Conservation (phyloP, 2,888 invertebrate species). For the Yponomeuta cagnagella region DNA sequence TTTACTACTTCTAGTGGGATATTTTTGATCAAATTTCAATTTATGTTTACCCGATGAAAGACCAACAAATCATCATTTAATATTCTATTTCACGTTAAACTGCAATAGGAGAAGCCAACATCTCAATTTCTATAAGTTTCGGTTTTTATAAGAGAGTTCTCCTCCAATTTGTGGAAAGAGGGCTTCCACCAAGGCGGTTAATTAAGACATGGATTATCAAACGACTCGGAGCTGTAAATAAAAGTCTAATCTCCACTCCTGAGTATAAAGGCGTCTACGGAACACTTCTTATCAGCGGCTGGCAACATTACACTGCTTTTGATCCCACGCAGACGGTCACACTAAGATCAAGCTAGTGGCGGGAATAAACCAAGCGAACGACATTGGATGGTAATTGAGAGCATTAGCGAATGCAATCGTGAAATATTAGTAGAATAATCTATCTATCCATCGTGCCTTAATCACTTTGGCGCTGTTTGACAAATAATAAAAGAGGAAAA, state of each 20-base stretch:
- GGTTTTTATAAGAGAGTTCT: neutral
- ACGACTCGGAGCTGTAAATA: conserved; percentile 72
- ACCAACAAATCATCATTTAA: too few species aligned
- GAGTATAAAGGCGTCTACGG: conserved; percentile 61
- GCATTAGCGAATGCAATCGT: neutral
- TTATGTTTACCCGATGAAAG: too few species aligned
- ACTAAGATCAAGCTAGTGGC: conserved; percentile 29
- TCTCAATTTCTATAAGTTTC: neutral
- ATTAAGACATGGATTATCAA: conserved; percentile 76
- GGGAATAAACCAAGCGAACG: neutral
- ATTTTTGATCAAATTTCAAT: too few species aligned
- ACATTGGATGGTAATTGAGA: neutral
- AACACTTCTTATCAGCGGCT: conserved; percentile 63
- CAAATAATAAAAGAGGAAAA: too few species aligned
- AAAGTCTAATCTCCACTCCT: conserved; percentile 68
- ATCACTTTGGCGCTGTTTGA: too few species aligned
- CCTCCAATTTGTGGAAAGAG: conserved; percentile 28
- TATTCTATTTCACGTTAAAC: too few species aligned
- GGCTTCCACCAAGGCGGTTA: conserved; percentile 65
- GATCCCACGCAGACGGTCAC: conserved; percentile 66
- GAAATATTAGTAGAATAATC: neutral
- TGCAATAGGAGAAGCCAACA: too few species aligned
- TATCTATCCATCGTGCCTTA: too few species aligned
- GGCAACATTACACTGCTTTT: conserved; percentile 61
- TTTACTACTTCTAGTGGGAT: too few species aligned